These are phyloP conservation scores for Megaustenia siamemsis DNA, from an alignment of 2,888 invertebrate species.

Conservation along the genomic window DNA sequence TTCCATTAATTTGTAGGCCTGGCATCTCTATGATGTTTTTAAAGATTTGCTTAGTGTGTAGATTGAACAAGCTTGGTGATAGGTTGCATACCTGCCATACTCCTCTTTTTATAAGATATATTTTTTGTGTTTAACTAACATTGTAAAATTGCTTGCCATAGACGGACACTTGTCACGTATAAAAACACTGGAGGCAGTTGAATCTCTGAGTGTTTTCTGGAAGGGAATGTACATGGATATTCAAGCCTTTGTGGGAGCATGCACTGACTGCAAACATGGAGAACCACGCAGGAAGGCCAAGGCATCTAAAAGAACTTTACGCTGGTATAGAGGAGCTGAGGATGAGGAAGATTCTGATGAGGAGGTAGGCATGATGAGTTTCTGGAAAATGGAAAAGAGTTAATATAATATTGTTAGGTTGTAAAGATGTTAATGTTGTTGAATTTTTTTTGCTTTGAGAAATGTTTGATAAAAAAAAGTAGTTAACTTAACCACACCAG, in stretches of 20 bases:
- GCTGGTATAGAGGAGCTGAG: slow-evolving; percentile 35
- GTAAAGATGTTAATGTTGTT: not conserved
- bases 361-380: slow-evolving; percentile 23
- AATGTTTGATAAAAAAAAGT: no score
- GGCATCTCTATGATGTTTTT: no score
- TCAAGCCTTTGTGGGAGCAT: slow-evolving; percentile 66
- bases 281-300: slow-evolving; percentile 44
- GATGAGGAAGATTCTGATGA: slow-evolving; percentile 51
- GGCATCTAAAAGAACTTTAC: slow-evolving; percentile 6
- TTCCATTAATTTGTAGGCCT: no score
- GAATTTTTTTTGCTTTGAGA: not conserved
- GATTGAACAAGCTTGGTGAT: no score
- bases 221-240: slow-evolving; percentile 67
- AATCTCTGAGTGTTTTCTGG: slow-evolving; percentile 64
- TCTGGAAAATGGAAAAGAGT: not conserved
- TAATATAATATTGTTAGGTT: no score
- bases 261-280: slow-evolving; percentile 62
- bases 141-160: slow-evolving; percentile 45
- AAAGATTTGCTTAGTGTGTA: no score
- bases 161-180: slow-evolving; percentile 59
- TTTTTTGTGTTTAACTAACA: no score
- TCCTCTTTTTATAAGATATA: no score
- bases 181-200: slow-evolving; percentile 59
- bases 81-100: no score
- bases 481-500: no score